These are phyloP conservation scores for Danio albolineatus DNA, from an alignment of 2,797 vertebrate genomes.

Conservation along the genomic window DNA sequence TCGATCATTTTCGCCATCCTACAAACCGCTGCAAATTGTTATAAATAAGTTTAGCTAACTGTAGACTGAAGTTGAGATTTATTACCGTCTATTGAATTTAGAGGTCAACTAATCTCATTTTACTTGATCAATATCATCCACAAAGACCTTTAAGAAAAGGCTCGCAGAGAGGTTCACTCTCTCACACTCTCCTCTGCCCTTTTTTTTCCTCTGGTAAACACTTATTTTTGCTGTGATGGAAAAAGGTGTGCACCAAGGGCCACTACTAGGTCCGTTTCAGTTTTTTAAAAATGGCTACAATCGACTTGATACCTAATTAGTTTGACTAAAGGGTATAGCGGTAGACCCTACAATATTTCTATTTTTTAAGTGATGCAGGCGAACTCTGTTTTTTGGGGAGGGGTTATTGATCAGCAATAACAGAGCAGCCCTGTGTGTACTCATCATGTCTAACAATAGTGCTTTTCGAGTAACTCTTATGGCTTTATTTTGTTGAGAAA, in stretches of 20 bases:
- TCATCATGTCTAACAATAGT: not conserved
- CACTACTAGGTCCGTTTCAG: not conserved
- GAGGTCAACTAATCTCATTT: constrained; percentile 81
- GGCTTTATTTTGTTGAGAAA: not conserved
- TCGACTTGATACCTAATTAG: not conserved
- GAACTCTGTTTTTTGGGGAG: not conserved
- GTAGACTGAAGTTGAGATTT: constrained; percentile 71
- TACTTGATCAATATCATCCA: constrained; percentile 78
- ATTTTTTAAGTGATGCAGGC: not conserved
- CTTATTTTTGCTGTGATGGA: not conserved
- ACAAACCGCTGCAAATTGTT: constrained; percentile 75
- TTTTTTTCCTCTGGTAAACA: not conserved
- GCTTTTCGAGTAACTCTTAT: not conserved
- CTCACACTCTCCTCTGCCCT: constrained; percentile 55
- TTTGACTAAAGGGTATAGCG: not conserved
- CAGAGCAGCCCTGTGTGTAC: not conserved
- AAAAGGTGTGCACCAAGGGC: constrained; percentile 6
- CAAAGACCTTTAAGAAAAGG: constrained; percentile 76
- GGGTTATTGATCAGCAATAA: not conserved
- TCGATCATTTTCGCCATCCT: constrained; percentile 60
- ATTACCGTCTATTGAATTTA: constrained; percentile 79
- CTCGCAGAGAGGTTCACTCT: constrained; percentile 67
- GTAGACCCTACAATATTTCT: not conserved
- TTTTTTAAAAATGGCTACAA: not conserved
- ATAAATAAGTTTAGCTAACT: constrained; percentile 76